These are phyloP conservation scores for Apus apus DNA, from an alignment of 2,113 vertebrate genomes.

Conservation along the genomic window DNA sequence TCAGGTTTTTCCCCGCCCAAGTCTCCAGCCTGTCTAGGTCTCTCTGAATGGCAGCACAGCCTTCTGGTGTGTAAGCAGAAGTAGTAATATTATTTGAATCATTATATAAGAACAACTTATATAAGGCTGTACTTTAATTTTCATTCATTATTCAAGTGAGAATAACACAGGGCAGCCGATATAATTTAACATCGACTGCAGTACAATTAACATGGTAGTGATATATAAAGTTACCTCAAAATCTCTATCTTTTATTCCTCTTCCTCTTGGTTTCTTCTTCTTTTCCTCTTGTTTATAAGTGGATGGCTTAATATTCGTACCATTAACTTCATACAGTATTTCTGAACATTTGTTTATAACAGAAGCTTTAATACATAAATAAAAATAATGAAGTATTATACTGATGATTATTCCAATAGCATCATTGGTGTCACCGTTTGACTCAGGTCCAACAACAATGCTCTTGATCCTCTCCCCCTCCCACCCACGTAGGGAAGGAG, in stretches of 20 bases:
- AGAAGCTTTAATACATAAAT: background rate
- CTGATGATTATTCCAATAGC: constrained; percentile 27
- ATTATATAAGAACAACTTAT: background rate
- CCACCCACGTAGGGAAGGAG: too few species aligned
- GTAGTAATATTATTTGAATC: too few species aligned
- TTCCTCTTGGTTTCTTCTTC: background rate
- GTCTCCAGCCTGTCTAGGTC: too few species aligned
- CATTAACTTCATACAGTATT: background rate
- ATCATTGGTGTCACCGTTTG: too few species aligned
- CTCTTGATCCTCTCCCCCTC: too few species aligned
- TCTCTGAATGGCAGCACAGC: too few species aligned
- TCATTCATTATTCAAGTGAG: background rate
- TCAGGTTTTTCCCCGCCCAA: too few species aligned
- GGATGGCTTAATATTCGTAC: background rate
- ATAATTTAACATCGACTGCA: background rate
- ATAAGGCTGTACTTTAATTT: background rate
- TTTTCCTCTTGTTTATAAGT: background rate
- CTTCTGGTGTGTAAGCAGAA: too few species aligned
- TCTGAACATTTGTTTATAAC: background rate
- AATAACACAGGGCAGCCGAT: background rate
- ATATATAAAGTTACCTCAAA: background rate
- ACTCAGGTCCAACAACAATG: too few species aligned
- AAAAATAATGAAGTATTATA: background rate
- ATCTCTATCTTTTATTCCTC: background rate
- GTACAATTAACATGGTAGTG: background rate